Evolutionary conservation across 2,113 vertebrate genomes (phyloP).

Genomic region (Pholis gunnellus): DNA sequence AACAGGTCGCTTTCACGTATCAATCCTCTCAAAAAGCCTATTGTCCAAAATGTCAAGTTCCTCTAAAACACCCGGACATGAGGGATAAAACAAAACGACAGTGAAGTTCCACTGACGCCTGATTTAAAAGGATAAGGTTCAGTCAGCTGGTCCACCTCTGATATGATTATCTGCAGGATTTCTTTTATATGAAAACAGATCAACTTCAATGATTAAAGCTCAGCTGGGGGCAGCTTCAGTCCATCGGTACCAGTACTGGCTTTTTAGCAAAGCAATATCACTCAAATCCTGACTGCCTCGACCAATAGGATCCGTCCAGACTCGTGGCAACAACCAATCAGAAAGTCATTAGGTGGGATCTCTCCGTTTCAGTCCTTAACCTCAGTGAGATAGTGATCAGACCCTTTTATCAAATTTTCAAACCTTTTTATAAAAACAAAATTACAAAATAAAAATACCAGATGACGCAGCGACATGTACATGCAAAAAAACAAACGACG

Average conservation of each 20-base stretch:
- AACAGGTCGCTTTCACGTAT: not conserved
- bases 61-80: conserved; percentile 8
- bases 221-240: conserved; percentile 42
- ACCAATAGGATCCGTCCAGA: not conserved
- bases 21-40: not conserved
- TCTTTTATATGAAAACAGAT: too few relatives aligned
- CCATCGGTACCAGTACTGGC: conserved; percentile 29
- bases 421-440: conserved; percentile 67
- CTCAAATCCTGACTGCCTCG: conserved; percentile 3
- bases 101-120: conserved; percentile 16
- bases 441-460: conserved; percentile 67
- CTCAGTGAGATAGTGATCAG: conserved; percentile 76
- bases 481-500: conserved; percentile 73
- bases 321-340: conserved; percentile 40
- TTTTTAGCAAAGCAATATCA: conserved; percentile 22
- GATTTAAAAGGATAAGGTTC: conserved; percentile 25
- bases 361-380: conserved; percentile 60
- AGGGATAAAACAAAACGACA: not conserved
- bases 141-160: conserved; percentile 29
- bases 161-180: conserved; percentile 51
- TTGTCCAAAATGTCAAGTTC: conserved; percentile 20
- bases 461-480: conserved; percentile 72
- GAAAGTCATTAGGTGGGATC: conserved; percentile 28
- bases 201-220: conserved; percentile 35
- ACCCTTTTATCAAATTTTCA: conserved; percentile 69